Base-by-base conservation (phyloP, 2,888 invertebrate species). In the Pecten maximus region DNA sequence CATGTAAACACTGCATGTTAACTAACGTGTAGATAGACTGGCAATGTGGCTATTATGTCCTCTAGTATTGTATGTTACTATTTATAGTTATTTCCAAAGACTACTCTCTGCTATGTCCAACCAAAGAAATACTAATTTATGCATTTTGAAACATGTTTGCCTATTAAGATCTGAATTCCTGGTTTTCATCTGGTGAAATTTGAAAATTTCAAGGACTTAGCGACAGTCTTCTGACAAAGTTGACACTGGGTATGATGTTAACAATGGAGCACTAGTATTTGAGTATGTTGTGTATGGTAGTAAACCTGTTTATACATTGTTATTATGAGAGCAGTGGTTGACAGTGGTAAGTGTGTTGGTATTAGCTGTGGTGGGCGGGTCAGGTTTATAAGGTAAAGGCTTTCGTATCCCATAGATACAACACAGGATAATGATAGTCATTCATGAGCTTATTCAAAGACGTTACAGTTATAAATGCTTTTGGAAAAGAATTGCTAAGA, bases 1-100 rank as follows among this genome's bases (percentile, higher is more conserved):
- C 35, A 74, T 28, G 74, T 74, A 35, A 74, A 74, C 74, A 74
- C 74, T 74, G 74, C 74, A 74, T 74, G 74, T 74, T 74, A 28
- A 74, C 74, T 74, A 10, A 74, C 74, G 35, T 74, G 74, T 74
- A 74, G 74, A 35, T 74, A 35, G 74, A 74, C 74, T 19, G 23
- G 50, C 12, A 8, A 54, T 54, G 54, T 54, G 54, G n/a, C 8
- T 54, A 54, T 12, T 74, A 8, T 74, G 28, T 35, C 74, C 28
- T 35, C 12, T 35, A 74, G 28, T 74, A 74, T 35, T 2, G 3
- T 19, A 10, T 2, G 74, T 74, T 74, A 74, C 23, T 74, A 15
- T 74, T 74, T 74, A 10, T 3, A 35, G 10, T 74, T 28, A 8
- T 35, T 74, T 28, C 35, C 28, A 74, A 74, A 74, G 35, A 74